phyloP scores from a whole-genome alignment of 1,140 invertebrate genomes.

The Eupristina koningsbergeri region DNA sequence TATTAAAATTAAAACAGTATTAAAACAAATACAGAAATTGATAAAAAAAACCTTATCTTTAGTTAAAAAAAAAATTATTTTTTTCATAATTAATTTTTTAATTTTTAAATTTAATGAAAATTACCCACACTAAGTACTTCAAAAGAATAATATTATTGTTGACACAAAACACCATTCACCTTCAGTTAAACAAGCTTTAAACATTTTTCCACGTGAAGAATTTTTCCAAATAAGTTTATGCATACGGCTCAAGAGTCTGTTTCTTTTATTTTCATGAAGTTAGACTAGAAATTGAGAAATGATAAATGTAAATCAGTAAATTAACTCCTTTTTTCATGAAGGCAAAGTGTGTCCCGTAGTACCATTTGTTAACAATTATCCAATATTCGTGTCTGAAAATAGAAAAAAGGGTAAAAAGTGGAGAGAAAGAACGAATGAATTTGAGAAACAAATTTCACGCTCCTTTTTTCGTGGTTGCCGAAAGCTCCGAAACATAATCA shows the following conservation, averaged over 20 bases:
- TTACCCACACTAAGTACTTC: not conserved
- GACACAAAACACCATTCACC: not conserved
- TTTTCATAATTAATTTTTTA: no score
- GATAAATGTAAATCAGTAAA: constrained; percentile 40
- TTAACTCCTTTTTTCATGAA: constrained; percentile 12
- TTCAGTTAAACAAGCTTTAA: not conserved
- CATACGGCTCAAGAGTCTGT: not conserved
- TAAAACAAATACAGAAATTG: no score
- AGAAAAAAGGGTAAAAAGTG: not conserved
- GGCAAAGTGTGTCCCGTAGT: constrained; percentile 3
- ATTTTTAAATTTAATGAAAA: not conserved
- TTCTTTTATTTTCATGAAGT: not conserved
- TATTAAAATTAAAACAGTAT: no score
- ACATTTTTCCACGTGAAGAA: not conserved
- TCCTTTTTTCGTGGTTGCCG: not conserved
- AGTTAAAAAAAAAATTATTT: no score
- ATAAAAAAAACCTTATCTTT: no score
- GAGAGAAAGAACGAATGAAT: not conserved
- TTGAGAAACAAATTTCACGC: constrained; percentile 17
- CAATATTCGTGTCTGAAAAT: not conserved
- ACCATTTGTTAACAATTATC: constrained; percentile 33
- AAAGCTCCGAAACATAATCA: not conserved
- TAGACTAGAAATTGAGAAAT: not conserved
- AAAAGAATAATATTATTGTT: constrained; percentile 12
- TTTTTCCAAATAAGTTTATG: constrained; percentile 6